phyloP scores from a whole-genome alignment of 2,113 vertebrate genomes.

The Anguilla japonica region DNA sequence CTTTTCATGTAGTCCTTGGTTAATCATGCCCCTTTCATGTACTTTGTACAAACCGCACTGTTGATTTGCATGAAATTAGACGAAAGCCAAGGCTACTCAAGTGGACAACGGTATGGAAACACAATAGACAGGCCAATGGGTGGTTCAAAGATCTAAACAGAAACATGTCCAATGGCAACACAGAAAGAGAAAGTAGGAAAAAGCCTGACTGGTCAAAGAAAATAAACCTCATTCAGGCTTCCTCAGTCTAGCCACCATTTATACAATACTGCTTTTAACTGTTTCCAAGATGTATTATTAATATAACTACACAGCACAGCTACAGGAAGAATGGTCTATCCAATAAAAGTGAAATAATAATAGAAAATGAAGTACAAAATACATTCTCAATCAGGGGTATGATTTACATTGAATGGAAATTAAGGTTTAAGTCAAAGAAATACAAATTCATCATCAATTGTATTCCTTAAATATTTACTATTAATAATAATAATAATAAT shows the following conservation, averaged over 20 bases:
- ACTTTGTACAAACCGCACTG: neutral
- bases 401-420: conserved; percentile 41
- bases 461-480: conserved; percentile 40
- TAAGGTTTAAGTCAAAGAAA: conserved; percentile 46
- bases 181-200: neutral
- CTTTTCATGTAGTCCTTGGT: neutral
- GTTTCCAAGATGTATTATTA: conserved; percentile 49
- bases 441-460: conserved; percentile 34
- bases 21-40: neutral
- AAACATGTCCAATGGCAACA: conserved; percentile 10
- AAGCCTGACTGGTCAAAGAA: neutral
- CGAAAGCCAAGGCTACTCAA: neutral
- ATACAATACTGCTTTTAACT: conserved; percentile 24
- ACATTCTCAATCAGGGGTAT: conserved; percentile 45
- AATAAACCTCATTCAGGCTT: neutral
- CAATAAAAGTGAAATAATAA: conserved; percentile 34
- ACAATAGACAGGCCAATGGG: neutral
- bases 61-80: neutral
- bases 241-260: conserved; percentile 3
- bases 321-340: conserved; percentile 33
- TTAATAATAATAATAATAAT: conserved; percentile 29
- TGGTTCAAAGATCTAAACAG: neutral
- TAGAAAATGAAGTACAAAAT: conserved; percentile 49
- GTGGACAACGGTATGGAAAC: neutral
- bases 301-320: conserved; percentile 33